Percentiles rank a stretch among this genome's conserved stretches.
Conservation (phyloP, 2,113 vertebrate genomes). For the Isurus oxyrinchus region DNA sequence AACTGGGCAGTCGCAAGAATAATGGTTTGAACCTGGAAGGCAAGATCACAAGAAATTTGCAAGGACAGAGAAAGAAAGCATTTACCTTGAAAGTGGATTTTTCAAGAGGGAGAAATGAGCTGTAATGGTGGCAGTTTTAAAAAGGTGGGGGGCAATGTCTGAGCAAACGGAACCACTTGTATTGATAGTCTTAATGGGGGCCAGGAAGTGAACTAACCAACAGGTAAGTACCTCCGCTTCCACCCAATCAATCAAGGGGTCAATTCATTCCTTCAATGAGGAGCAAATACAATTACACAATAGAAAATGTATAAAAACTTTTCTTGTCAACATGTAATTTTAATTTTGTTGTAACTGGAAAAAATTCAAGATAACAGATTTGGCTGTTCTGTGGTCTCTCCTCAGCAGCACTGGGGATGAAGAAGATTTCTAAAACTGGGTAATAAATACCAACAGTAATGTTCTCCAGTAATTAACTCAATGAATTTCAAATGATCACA, state of each 20-base stretch:
- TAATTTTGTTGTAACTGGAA: not conserved
- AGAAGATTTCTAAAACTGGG: not conserved
- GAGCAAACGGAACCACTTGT: not conserved
- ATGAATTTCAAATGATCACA: not conserved
- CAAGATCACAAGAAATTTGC: not conserved
- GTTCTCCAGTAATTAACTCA: not conserved
- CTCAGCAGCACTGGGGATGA: not conserved
- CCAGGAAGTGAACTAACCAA: not conserved
- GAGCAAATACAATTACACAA: not conserved
- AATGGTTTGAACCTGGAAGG: not conserved
- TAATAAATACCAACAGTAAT: not conserved
- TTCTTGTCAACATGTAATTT: not conserved
- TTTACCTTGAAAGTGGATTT: not conserved
- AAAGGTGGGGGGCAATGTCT: not conserved
- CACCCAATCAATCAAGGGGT: not conserved
- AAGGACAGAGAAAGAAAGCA: not conserved
- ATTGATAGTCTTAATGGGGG: not conserved
- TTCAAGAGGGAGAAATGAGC: not conserved
- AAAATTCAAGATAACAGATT: not conserved
- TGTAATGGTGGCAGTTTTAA: not conserved
- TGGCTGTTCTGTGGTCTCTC: not conserved
- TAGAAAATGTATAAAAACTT: not conserved
- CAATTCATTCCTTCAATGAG: not conserved
- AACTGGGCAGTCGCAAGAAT: not conserved
- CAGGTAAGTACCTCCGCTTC: not conserved